These are phyloP conservation scores for Pantherophis vulpinus DNA, from an alignment of 2,797 vertebrate genomes.

Conservation along the genomic window DNA sequence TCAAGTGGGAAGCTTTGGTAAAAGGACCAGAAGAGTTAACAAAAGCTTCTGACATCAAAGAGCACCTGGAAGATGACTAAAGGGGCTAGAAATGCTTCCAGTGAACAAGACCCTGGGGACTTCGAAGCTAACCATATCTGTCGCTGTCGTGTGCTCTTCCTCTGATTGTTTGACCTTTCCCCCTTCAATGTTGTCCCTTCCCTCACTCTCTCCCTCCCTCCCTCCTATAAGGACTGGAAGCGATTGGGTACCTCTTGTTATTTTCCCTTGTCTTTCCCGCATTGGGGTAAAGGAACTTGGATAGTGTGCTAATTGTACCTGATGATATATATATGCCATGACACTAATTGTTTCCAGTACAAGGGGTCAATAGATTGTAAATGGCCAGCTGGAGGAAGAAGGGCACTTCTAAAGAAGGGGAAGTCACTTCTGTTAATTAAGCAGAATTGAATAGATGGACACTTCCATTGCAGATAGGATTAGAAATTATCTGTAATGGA, in stretches of 20 bases:
- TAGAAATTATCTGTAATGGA: slow-evolving; percentile 31
- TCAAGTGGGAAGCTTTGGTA: neutral
- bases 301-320: neutral
- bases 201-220: neutral
- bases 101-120: slow-evolving; percentile 4
- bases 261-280: neutral
- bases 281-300: accelerated
- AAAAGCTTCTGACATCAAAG: slow-evolving; percentile 37
- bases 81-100: slow-evolving; percentile 35
- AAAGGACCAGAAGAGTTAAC: slow-evolving; percentile 25
- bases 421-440: slow-evolving; percentile 30
- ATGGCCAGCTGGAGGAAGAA: slow-evolving; percentile 12
- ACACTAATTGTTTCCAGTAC: slow-evolving; percentile 21
- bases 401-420: neutral
- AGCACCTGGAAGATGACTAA: slow-evolving; percentile 52
- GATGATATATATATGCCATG: slow-evolving; percentile 1
- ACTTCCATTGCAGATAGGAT: slow-evolving; percentile 51
- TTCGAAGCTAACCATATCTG: neutral
- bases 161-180: slow-evolving; percentile 29
- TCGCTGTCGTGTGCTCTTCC: neutral
- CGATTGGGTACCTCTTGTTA: neutral
- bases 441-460: slow-evolving; percentile 21
- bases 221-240: neutral
- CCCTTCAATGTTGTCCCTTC: neutral
- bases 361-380: slow-evolving; percentile 34